Percentiles rank a stretch among this genome's conserved stretches.
Conservation (phyloP, 2,797 vertebrate genomes). For the Acomys russatus region DNA sequence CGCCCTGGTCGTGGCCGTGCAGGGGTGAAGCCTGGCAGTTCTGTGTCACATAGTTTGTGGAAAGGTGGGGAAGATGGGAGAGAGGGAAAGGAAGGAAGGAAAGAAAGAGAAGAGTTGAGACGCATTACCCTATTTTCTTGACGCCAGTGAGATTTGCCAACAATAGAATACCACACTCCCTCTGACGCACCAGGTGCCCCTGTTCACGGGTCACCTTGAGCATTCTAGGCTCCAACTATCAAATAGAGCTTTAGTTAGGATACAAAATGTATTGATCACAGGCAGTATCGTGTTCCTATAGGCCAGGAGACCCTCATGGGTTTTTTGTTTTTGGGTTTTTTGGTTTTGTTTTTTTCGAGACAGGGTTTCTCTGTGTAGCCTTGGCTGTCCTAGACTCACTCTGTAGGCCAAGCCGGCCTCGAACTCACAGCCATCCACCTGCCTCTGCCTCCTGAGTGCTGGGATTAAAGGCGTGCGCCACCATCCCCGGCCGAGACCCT, state of each 20-base stretch:
- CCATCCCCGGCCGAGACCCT: not conserved
- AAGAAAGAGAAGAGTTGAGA: not conserved
- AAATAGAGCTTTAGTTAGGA: conserved; percentile 3
- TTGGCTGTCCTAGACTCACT: too few species aligned
- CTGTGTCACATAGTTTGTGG: fast-evolving
- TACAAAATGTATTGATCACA: not conserved
- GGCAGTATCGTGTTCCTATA: not conserved
- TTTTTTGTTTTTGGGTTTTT: too few species aligned
- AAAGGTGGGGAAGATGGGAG: not conserved
- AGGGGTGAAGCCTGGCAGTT: not conserved
- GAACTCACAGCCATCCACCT: too few species aligned
- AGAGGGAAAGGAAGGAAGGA: not conserved
- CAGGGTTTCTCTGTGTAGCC: too few species aligned
- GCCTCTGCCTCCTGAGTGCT: too few species aligned
- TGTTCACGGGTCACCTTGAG: not conserved
- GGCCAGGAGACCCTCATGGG: not conserved
- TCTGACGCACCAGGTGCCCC: not conserved
- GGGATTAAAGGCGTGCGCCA: too few species aligned
- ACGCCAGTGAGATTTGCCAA: not conserved
- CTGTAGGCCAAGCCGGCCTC: too few species aligned
- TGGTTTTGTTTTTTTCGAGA: too few species aligned
- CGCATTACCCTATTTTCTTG: not conserved
- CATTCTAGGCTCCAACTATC: not conserved
- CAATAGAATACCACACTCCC: not conserved
- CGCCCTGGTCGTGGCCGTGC: not conserved